Base-by-base conservation (phyloP, 1,140 invertebrate species). In the Drosophila fuyamai region DNA sequence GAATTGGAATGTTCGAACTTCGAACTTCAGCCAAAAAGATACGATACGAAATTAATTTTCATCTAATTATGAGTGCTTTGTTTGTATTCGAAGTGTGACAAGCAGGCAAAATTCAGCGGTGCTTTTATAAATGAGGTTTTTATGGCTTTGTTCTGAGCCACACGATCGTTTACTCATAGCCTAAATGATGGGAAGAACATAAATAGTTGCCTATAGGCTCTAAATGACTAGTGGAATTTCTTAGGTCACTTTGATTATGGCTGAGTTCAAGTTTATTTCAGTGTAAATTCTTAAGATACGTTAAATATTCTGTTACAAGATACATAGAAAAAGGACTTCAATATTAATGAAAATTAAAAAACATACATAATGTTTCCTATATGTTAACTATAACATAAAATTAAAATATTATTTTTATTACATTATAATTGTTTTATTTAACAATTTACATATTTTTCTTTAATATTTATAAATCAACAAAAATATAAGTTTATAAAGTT, bases 51-150 rank as follows among this genome's bases (percentile, higher is more conserved):
- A 70, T 88, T 73, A 80, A 83, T 88, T 88, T 66, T 79, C 61
- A 82, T 82, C 55, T 77, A 79, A 82, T 82, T 86, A 86, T 85
- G 35, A 65, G 63, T 36, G 67, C 54, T 85, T 86, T 78, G 70
- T 86, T 71, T 62, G 32, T 13, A 62, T 32, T 53, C 57, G 56
- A 56, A 60, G 27, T 58, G 41, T 68, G 79, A 74, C 71, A 74
- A 74, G 71, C 70, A 8, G 43, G 14, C 43, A 38, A 36, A 61
- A 50, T 54, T 5, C 13, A 41, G 23, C 23, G 32, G 43, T 41
- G 27, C n/a, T 18, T 60, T 76, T 67, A 76, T 58, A 67, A 67
- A 76, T 76, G 41, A 32, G 10, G 0, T 36, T 55, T 67, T 68
- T 55, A 70, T 56, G 35, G 35, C 32, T 46, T 36, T 43, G 54